Evolutionary conservation across 2,113 vertebrate genomes (phyloP), one percentile per base, ranked within the genome.

Genomic region (Cacatua alba): DNA sequence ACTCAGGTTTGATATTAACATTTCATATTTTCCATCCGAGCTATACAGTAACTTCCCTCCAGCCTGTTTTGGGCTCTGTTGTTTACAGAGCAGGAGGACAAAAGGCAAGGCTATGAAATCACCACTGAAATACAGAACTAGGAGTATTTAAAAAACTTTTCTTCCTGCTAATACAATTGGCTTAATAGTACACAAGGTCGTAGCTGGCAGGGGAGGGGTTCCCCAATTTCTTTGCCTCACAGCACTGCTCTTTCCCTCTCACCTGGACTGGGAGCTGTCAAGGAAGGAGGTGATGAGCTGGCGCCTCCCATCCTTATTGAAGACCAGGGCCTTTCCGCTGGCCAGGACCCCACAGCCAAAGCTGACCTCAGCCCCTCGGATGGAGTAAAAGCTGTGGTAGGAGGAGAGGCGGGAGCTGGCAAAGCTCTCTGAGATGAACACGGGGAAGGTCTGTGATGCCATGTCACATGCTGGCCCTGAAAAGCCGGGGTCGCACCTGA

Each of bases 241-340:
- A 13, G 13, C 18, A 13, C 39, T 65, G 25, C 24, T 72, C 70
- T 33, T 46, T 70, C 10, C 18, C 43, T 48, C 97, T 97, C 95
- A 99, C 99, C 99, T 99, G 97, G 99, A 99, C 90, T 99, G 99
- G 39, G 99, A 99, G 95, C 99, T 99, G 98, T 99, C 99, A 33
- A 99, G 98, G 37, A 99, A 99, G 39, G 99, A 97, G 6, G 99
- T 99, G 95, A 99, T 98, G 17, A 99, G 97, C 96, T 99, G 99
- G 75, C 99, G 98, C 44, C 99, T 98, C 31, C 99, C 99, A 31
- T 99, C 99, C 93, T 98, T 99, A 98, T 99, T 99, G 97, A 99
- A 99, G 88, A 99, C 99, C 93, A 99, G 96, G 29, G 99, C 99
- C 95, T 99, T 99, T 33, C 99, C 99, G 1, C 99, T 99, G 94